Evolutionary conservation across 2,113 vertebrate species (phyloP), one percentile per base, ranked within the genome.

Genomic region (Aptenodytes forsteri): DNA sequence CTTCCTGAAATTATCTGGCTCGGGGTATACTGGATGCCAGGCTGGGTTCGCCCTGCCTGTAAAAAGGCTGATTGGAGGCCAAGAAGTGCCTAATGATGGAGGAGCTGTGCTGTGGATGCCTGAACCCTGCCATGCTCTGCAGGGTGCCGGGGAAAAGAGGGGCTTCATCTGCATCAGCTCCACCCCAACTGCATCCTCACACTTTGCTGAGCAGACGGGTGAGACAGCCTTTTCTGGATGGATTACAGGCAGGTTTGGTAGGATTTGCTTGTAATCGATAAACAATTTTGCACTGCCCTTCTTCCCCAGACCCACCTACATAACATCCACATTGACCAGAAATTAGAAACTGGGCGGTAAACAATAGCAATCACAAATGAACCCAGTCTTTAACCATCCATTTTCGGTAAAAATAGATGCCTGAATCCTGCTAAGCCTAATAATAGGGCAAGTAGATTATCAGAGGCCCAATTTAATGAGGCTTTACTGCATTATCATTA

Each of bases 341-440:
- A 96, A 95, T 83, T 40, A 93, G 93, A 85, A 96, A 94, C 82
- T 46, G 62, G 54, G 75, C 87, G 66, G 87, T 94, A 95, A 97
- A 95, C 93, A 95, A 87, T 6, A 69, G 85, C 85, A 69, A 61
- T 73, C 82, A 83, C 87, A 83, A 95, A 94, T 12, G 62, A 95
- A 92, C 62, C 36, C 87, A 85, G 92, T 47, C 90, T 85, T 77
- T 49, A 93, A 61, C 92, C 87, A 93, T 95, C 96, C 76, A 79
- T 80, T 97, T 92, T 77, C 94, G 93, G 90, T 83, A 97, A 95
- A 97, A 97, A 97, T 97, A 97, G 97, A 93, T 73, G 95, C 84
- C 66, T 77, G 66, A 95, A 96, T 97, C 95, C 92, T 82, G 85
- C 96, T 97, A 92, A 97, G 93, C 96, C 88, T 96, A 94, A 93